phyloP scores from a whole-genome alignment of 2,797 vertebrate species.

The Cirrhinus mrigala region DNA sequence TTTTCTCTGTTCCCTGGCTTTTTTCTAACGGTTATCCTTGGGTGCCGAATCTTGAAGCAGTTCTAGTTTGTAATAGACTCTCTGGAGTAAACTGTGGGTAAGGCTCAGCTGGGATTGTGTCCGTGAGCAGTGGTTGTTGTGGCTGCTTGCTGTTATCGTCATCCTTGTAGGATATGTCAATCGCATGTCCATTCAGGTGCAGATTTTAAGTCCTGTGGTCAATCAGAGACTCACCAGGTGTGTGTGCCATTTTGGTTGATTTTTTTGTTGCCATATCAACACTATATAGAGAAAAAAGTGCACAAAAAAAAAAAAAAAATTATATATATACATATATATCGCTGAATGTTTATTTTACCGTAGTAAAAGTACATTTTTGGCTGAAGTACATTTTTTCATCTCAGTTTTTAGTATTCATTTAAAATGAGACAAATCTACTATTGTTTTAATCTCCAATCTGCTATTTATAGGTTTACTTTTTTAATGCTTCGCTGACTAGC shows the following conservation, averaged over 20 bases:
- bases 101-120: background rate
- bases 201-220: background rate
- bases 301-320: no score
- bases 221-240: background rate
- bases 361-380: no score
- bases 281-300: no score
- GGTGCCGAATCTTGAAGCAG: background rate
- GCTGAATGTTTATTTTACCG: no score
- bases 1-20: conserved; percentile 8
- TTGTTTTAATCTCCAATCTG: no score
- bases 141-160: background rate
- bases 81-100: background rate
- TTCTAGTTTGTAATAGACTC: background rate
- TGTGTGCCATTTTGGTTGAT: background rate
- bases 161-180: background rate
- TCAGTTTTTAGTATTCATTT: no score
- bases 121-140: background rate
- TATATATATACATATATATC: no score
- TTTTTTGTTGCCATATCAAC: no score
- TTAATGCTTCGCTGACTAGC: no score
- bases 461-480: no score
- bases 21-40: background rate
- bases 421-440: no score
- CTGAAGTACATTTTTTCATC: no score
- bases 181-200: background rate